phyloP scores from a whole-genome alignment of 2,797 vertebrate species.

The Sebastiscus tertius region DNA sequence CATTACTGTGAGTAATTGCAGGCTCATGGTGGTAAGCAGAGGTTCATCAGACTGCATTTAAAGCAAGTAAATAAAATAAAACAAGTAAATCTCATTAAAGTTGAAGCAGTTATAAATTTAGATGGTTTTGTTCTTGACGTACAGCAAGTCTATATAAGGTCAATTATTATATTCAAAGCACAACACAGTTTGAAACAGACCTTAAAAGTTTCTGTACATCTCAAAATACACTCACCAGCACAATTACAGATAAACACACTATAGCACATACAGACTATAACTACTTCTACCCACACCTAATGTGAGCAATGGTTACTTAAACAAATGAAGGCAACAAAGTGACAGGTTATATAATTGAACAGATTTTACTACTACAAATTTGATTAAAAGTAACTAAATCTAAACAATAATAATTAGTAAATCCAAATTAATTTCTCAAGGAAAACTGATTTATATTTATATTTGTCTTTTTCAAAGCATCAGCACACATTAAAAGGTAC shows the following conservation, averaged over 20 bases:
- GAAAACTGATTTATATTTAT: too few species aligned
- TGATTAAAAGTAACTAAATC: too few species aligned
- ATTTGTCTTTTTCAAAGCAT: too few species aligned
- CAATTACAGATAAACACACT: neutral
- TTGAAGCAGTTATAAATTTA: neutral
- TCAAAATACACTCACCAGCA: neutral
- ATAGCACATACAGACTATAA: neutral
- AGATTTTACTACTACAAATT: too few species aligned
- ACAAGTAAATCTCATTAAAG: neutral
- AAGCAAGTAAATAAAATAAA: neutral
- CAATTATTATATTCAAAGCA: neutral
- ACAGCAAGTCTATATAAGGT: neutral
- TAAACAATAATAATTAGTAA: too few species aligned
- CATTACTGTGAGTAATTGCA: conserved; percentile 42
- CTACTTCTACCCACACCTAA: neutral
- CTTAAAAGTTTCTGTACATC: neutral
- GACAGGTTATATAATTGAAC: too few species aligned
- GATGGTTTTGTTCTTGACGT: neutral
- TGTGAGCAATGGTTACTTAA: too few species aligned
- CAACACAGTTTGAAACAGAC: neutral
- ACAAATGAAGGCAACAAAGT: too few species aligned
- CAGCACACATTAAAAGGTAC: too few species aligned
- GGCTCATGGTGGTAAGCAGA: neutral
- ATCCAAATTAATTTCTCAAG: too few species aligned
- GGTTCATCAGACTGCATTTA: neutral